Conservation (phyloP, 1,140 invertebrate species). For the Ptiloglossa arizonensis region DNA sequence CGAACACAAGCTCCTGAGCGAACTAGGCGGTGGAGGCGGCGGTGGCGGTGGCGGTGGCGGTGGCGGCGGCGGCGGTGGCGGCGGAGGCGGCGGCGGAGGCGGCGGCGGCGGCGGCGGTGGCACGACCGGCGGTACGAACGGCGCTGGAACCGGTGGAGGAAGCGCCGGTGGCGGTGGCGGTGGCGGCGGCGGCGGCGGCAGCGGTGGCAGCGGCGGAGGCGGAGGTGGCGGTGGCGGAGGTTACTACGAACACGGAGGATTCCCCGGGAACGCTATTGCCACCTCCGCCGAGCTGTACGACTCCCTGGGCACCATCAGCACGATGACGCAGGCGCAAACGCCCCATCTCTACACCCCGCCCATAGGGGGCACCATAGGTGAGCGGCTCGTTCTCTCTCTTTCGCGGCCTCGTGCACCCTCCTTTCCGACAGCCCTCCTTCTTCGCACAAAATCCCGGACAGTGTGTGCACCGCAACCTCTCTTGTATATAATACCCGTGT, state of each 20-base stretch:
- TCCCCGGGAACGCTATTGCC: conserved; percentile 83
- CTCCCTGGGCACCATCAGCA: conserved; percentile 85
- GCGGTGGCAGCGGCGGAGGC: conserved; percentile 69
- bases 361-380: conserved; percentile 88
- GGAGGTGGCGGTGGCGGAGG: conserved; percentile 73
- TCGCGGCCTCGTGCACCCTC: conserved; percentile 43
- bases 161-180: conserved; percentile 81
- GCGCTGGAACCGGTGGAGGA: conserved; percentile 73
- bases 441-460: conserved; percentile 62
- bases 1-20: conserved; percentile 92
- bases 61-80: conserved; percentile 83
- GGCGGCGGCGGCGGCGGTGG: conserved; percentile 82
- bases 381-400: conserved; percentile 72
- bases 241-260: conserved; percentile 86
- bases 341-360: conserved; percentile 89
- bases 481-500: conserved; percentile 60
- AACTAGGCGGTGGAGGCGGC: conserved; percentile 86
- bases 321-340: conserved; percentile 88
- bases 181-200: conserved; percentile 80
- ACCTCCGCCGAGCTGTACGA: conserved; percentile 88
- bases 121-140: conserved; percentile 68
- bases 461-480: conserved; percentile 61
- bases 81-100: conserved; percentile 74
- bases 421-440: conserved; percentile 42
- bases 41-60: conserved; percentile 75